Evolutionary conservation across 1,140 invertebrate genomes (phyloP).

Genomic region (Drosophila ironensis): DNA sequence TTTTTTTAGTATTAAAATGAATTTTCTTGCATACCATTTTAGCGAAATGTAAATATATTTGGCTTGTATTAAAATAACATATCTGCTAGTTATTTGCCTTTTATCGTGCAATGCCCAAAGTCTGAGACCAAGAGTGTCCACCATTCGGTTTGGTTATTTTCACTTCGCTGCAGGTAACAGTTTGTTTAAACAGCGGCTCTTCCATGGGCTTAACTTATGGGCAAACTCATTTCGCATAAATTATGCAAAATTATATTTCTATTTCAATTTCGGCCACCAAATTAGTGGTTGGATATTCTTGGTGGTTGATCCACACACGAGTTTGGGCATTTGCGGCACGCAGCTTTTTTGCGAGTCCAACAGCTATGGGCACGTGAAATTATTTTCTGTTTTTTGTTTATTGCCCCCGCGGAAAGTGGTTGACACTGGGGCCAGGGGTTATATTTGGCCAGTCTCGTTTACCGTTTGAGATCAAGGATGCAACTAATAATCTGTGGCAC

Average conservation of each 20-base stretch:
- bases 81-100: no score
- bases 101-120: no score
- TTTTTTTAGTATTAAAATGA: no score
- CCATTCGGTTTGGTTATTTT: neutral
- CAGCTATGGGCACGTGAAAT: conserved; percentile 51
- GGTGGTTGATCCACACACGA: neutral
- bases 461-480: conserved; percentile 73
- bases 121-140: conserved; percentile 28
- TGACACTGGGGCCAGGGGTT: conserved; percentile 41
- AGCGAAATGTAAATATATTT: no score
- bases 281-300: conserved; percentile 50
- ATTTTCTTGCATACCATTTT: no score
- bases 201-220: conserved; percentile 29
- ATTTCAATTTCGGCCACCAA: conserved; percentile 29
- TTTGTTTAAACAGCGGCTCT: conserved; percentile 13
- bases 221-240: conserved; percentile 60
- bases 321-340: conserved; percentile 34
- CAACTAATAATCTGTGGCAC: conserved; percentile 39
- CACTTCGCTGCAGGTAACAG: conserved; percentile 20
- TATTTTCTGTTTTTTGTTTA: conserved; percentile 20
- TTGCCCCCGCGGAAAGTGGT: conserved; percentile 48
- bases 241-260: conserved; percentile 60
- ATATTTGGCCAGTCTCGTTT: conserved; percentile 15
- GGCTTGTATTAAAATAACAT: no score
- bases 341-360: conserved; percentile 18